A percentile compares a stretch with the other conserved stretches of the same genome.
These are phyloP conservation scores for Rhombomys opimus DNA, from an alignment of 2,113 vertebrate genomes.

Conservation along the genomic window DNA sequence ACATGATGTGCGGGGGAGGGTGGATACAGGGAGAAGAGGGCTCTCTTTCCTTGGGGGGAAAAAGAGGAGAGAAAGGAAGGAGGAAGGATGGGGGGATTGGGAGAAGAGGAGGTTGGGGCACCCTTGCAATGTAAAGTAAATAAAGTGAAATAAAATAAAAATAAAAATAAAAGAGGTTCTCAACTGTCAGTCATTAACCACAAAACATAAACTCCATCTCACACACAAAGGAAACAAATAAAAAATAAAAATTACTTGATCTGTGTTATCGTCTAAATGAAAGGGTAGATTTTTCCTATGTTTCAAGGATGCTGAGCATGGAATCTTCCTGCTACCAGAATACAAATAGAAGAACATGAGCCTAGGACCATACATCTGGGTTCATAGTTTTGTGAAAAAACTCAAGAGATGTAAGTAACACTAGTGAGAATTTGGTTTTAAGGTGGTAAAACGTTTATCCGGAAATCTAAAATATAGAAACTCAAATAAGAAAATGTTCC, in stretches of 20 bases:
- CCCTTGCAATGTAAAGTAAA: too few species aligned
- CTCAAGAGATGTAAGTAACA: neutral
- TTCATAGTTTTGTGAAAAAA: conserved; percentile 17
- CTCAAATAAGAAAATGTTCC: conserved; percentile 43
- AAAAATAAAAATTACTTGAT: conserved; percentile 44
- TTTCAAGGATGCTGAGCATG: conserved; percentile 43
- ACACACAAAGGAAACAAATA: neutral
- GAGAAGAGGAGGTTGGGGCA: too few species aligned
- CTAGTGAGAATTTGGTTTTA: conserved; percentile 9
- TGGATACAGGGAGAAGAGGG: too few species aligned
- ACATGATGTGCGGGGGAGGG: too few species aligned
- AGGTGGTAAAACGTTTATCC: conserved; percentile 26
- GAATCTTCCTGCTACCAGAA: neutral
- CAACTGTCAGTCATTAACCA: conserved; percentile 59
- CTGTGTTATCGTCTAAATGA: conserved; percentile 56
- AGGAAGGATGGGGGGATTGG: too few species aligned
- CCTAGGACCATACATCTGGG: neutral
- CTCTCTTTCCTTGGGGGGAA: too few species aligned
- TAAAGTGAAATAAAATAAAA: too few species aligned
- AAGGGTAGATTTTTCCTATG: conserved; percentile 60
- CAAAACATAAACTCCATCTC: conserved; percentile 64
- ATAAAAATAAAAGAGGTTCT: neutral
- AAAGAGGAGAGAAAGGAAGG: too few species aligned
- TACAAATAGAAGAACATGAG: neutral
- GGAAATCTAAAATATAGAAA: conserved; percentile 26